A percentile compares a stretch with the other conserved stretches of the same genome.
Evolutionary conservation across 2,888 invertebrate species (phyloP).

Genomic region (Hesperia comma): DNA sequence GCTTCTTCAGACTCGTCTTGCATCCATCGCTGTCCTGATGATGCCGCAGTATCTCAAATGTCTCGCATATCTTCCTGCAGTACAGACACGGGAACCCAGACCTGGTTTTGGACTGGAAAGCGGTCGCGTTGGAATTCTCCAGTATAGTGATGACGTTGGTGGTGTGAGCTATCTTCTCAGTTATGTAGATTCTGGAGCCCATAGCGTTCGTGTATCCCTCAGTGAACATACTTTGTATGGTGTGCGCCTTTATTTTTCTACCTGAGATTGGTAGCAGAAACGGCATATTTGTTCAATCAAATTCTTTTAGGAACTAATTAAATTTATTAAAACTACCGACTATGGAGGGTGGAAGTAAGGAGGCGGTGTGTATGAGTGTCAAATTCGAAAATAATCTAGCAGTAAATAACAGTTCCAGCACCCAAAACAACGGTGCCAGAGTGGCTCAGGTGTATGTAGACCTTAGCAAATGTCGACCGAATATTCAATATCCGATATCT

Average conservation of each 20-base stretch:
- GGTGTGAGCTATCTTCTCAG: conserved; percentile 63
- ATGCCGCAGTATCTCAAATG: conserved; percentile 52
- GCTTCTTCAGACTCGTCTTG: conserved; percentile 50
- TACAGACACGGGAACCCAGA: conserved; percentile 69
- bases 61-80: conserved; percentile 60
- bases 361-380: too few relatives aligned
- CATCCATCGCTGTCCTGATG: conserved; percentile 53
- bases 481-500: too few relatives aligned
- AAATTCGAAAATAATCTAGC: too few relatives aligned
- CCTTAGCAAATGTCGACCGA: too few relatives aligned
- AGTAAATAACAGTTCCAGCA: too few relatives aligned
- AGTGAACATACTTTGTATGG: conserved; percentile 50
- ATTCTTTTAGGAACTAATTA: too few relatives aligned
- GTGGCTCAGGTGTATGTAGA: too few relatives aligned
- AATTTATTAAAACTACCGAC: too few relatives aligned
- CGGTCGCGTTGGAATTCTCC: conserved; percentile 61
- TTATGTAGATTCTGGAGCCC: conserved; percentile 46
- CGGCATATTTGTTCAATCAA: too few relatives aligned
- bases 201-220: conserved; percentile 39
- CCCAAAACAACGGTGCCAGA: too few relatives aligned
- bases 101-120: conserved; percentile 63
- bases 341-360: too few relatives aligned
- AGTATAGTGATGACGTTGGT: conserved; percentile 58
- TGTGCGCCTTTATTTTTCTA: conserved; percentile 50
- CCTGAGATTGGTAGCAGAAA: conserved; percentile 45